These are phyloP conservation scores for Brienomyrus brachyistius DNA, from an alignment of 2,113 vertebrate species.

Conservation along the genomic window DNA sequence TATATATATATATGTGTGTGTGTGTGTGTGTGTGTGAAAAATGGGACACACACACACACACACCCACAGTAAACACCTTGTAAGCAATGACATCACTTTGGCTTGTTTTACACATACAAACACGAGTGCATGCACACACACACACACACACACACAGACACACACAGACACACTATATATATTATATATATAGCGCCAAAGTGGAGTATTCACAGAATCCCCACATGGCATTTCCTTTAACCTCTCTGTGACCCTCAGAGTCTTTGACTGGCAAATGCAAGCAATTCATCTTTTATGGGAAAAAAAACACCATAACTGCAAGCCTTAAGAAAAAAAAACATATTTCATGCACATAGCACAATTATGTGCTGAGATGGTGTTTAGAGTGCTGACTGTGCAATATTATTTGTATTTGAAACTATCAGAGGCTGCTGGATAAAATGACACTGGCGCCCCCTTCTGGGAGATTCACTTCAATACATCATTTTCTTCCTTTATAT, in stretches of 20 bases:
- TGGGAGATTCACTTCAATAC: not conserved
- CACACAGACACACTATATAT: not conserved
- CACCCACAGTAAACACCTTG: not conserved
- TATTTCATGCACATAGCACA: not conserved
- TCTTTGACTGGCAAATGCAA: constrained; percentile 6
- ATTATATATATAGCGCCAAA: not conserved
- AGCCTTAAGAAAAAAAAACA: not conserved
- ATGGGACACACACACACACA: too few species aligned
- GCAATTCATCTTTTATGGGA: constrained; percentile 17
- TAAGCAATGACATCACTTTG: not conserved
- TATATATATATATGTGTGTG: too few species aligned
- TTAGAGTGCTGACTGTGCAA: not conserved
- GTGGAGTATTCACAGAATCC: constrained; percentile 1
- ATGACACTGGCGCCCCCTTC: not conserved
- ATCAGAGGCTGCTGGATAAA: constrained; percentile 30
- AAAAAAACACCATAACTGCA: not conserved
- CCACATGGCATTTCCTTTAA: constrained; percentile 7
- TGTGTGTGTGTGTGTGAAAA: too few species aligned
- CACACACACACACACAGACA: not conserved
- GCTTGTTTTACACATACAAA: not conserved
- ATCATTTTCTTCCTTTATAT: not conserved
- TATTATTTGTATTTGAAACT: constrained; percentile 23
- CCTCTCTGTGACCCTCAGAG: constrained; percentile 7
- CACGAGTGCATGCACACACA: not conserved
- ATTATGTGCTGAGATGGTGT: not conserved